These are phyloP conservation scores for Formica aserva DNA, from an alignment of 2,888 invertebrate species.

Conservation along the genomic window DNA sequence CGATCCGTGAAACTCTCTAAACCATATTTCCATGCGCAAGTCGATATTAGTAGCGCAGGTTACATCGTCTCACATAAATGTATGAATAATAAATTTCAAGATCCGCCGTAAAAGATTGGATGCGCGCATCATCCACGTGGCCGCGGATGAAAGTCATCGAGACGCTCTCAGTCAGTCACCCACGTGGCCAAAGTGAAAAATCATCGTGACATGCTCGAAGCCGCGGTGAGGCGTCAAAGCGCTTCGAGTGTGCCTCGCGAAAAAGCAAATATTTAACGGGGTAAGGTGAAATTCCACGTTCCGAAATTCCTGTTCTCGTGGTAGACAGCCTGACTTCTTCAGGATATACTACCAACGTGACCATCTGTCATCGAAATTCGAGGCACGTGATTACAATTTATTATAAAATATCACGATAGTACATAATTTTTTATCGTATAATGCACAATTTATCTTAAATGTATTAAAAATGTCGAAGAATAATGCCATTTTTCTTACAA, in stretches of 20 bases:
- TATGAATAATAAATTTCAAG: conserved; percentile 38
- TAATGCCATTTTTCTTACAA: conserved; percentile 7
- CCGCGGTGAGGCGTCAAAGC: conserved; percentile 62
- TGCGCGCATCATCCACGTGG: conserved; percentile 22
- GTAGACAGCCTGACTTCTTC: conserved; percentile 55
- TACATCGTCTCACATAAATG: conserved; percentile 14
- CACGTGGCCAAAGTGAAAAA: conserved; percentile 40
- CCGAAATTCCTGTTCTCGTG: conserved; percentile 66
- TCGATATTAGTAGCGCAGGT: background rate
- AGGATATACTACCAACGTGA: background rate
- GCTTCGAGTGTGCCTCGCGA: conserved; percentile 68
- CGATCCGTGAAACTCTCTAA: conserved; percentile 17
- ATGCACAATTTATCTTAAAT: background rate
- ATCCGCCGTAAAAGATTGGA: conserved; percentile 2
- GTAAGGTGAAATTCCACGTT: conserved; percentile 69
- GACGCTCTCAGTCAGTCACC: conserved; percentile 29
- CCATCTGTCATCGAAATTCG: conserved; percentile 3
- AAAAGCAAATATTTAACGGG: conserved; percentile 75
- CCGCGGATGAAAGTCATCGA: conserved; percentile 37
- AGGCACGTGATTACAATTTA: background rate
- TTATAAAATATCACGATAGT: background rate
- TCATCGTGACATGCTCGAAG: conserved; percentile 32
- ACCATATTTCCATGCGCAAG: background rate
- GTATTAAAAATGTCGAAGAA: background rate
- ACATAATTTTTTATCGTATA: background rate